A percentile compares a stretch with the other conserved stretches of the same genome.
phyloP scores from a whole-genome alignment of 2,888 invertebrate species.

The Ganaspis brasiliensis region DNA sequence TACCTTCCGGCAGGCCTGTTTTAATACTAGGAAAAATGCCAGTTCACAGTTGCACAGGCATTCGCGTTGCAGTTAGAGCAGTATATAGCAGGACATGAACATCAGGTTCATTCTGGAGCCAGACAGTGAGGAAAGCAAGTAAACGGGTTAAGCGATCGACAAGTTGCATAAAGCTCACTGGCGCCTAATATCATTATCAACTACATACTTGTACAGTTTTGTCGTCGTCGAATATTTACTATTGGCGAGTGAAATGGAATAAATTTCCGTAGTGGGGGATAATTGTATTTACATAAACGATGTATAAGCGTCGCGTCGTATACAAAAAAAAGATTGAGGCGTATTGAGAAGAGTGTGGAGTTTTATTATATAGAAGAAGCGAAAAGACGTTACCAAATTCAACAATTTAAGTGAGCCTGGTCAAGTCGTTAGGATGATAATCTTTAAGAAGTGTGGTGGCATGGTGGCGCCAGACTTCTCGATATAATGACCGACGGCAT shows the following conservation, averaged over 20 bases:
- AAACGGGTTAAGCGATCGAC: constrained; percentile 68
- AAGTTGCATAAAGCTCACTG: constrained; percentile 74
- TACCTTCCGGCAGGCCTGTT: constrained; percentile 7
- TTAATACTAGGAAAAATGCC: background rate
- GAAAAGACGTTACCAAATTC: constrained; percentile 25
- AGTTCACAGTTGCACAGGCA: background rate
- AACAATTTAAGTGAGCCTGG: constrained; percentile 38
- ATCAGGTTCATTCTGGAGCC: constrained; percentile 4
- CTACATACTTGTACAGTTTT: constrained; percentile 57
- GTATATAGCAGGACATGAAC: constrained; percentile 27
- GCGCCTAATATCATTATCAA: constrained; percentile 67
- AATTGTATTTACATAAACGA: too few species aligned
- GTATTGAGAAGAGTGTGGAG: too few species aligned
- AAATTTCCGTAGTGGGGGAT: background rate
- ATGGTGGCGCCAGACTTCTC: constrained; percentile 17
- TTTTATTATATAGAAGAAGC: background rate
- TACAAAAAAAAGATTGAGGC: background rate
- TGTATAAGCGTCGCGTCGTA: too few species aligned
- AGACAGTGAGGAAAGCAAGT: constrained; percentile 49
- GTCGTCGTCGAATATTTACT: constrained; percentile 55
- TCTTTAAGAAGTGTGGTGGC: constrained; percentile 9
- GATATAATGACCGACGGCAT: constrained; percentile 14
- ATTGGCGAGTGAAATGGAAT: constrained; percentile 44
- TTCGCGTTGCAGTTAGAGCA: constrained; percentile 21
- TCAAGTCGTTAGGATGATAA: constrained; percentile 1